Percentiles rank a stretch among this genome's conserved stretches.
Conservation (phyloP, 1,140 invertebrate genomes). For the Hycleus phaleratus region DNA sequence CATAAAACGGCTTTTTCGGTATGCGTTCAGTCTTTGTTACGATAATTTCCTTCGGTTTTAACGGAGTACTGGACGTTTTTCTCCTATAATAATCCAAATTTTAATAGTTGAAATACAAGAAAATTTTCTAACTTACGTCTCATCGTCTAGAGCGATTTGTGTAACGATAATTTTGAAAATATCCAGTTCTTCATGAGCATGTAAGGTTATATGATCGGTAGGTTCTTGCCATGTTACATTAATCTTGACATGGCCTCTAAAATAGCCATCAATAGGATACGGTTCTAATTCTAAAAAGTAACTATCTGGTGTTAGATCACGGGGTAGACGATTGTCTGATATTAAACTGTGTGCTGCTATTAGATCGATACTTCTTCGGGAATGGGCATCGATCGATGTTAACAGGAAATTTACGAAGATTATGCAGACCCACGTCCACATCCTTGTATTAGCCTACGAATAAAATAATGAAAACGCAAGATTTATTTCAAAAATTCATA, state of each 20-base stretch:
- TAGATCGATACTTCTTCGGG: slow-evolving; percentile 50
- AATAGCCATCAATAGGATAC: slow-evolving; percentile 48
- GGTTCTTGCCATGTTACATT: slow-evolving; percentile 50
- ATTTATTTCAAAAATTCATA: too few relatives aligned
- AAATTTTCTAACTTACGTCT: slow-evolving; percentile 33
- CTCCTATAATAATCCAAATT: neutral
- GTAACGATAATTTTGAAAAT: slow-evolving; percentile 41
- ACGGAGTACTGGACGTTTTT: slow-evolving; percentile 19
- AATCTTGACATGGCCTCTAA: slow-evolving; percentile 53
- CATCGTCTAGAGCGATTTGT: slow-evolving; percentile 32
- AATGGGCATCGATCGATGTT: slow-evolving; percentile 1
- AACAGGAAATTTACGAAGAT: neutral
- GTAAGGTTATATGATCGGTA: slow-evolving; percentile 51
- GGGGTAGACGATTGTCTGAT: slow-evolving; percentile 49
- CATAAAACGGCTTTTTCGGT: slow-evolving; percentile 47
- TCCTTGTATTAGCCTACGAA: too few relatives aligned
- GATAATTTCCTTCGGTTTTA: slow-evolving; percentile 19
- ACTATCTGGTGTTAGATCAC: slow-evolving; percentile 48
- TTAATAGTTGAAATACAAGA: neutral
- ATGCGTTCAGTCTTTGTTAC: slow-evolving; percentile 37
- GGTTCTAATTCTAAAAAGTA: slow-evolving; percentile 57
- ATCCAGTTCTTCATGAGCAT: slow-evolving; percentile 52
- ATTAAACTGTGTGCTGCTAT: slow-evolving; percentile 50
- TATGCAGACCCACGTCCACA: too few relatives aligned
- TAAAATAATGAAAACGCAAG: too few relatives aligned